Conservation (phyloP, 2,113 vertebrate genomes). For the Gobiocypris rarus region DNA sequence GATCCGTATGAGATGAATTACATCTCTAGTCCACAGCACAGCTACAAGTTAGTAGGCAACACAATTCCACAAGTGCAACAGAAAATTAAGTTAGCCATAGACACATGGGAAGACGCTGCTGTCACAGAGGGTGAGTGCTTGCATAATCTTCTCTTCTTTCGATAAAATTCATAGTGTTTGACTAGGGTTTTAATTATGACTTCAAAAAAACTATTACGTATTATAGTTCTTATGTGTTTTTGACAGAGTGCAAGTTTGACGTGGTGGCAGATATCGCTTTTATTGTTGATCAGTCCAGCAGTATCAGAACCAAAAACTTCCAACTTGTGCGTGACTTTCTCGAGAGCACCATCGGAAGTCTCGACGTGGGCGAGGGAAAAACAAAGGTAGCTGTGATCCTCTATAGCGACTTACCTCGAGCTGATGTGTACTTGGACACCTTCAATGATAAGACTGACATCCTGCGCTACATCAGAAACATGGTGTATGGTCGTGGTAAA, state of each 20-base stretch:
- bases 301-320: slow-evolving; percentile 67
- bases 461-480: slow-evolving; percentile 76
- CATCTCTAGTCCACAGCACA: slow-evolving; percentile 54
- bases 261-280: slow-evolving; percentile 81
- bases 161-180: not conserved
- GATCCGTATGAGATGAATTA: slow-evolving; percentile 57
- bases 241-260: slow-evolving; percentile 76
- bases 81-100: slow-evolving; percentile 61
- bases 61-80: not conserved
- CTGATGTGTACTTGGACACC: slow-evolving; percentile 75
- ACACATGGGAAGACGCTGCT: slow-evolving; percentile 38
- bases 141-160: not conserved
- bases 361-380: slow-evolving; percentile 62
- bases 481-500: slow-evolving; percentile 73
- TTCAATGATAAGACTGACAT: slow-evolving; percentile 70
- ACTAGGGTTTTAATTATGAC: not conserved
- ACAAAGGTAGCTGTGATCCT: slow-evolving; percentile 78
- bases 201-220: not conserved
- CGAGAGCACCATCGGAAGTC: slow-evolving; percentile 69
- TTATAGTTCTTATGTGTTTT: slow-evolving; percentile 33
- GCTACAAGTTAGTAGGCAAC: slow-evolving; percentile 49
- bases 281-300: slow-evolving; percentile 81
- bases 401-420: slow-evolving; percentile 68
- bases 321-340: slow-evolving; percentile 78
- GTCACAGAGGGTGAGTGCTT: not conserved